Base-by-base conservation (phyloP, 2,888 invertebrate genomes). In the Drosophila emarginata region DNA sequence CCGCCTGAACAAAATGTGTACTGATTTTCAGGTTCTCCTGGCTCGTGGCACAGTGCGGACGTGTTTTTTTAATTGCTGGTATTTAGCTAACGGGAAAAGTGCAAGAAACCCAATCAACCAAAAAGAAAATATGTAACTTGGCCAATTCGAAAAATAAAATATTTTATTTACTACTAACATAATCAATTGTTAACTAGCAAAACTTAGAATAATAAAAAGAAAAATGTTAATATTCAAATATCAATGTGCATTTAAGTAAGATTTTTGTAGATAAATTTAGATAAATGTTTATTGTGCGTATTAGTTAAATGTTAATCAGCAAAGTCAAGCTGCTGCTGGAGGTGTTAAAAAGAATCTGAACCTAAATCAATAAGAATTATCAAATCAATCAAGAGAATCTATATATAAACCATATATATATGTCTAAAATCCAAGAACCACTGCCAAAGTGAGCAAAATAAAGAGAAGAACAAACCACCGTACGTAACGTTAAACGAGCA, bases 11-110 rank as follows among this genome's bases (percentile, higher is more conserved):
- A 28, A 60, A 67, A 69, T 78, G 80, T 88, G 85, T 89, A 87
- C 89, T 85, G 87, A 80, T 78, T 88, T 89, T 89, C 76, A 89
- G 89, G 87, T 84, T 84, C 89, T 89, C 77, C 84, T 87, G 81
- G 79, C 79, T 76, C 75, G 78, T 78, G 74, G 82, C 74, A 77
- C 78, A 79, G 88, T 83, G 81, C 88, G 89, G 89, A 89, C 89
- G 89, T 88, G 83, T 78, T 79, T 78, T 76, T 70, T 58, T 56
- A 71, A 45, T 57, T 14, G 54, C 57, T 67, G 64, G 57, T 52
- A 15, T 52, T 28, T 61, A 65, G 68, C 65, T 4, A 28, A 74
- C 68, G 80, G 61, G 56, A 62, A 62, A 74, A 70, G 53, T 80
- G 73, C 72, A 76, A 67, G 73, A 62, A 68, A 68, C 58, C 68